Evolutionary conservation across 1,140 invertebrate genomes (phyloP), one percentile per base, ranked within the genome.

Genomic region (Drosophila prosaltans): DNA sequence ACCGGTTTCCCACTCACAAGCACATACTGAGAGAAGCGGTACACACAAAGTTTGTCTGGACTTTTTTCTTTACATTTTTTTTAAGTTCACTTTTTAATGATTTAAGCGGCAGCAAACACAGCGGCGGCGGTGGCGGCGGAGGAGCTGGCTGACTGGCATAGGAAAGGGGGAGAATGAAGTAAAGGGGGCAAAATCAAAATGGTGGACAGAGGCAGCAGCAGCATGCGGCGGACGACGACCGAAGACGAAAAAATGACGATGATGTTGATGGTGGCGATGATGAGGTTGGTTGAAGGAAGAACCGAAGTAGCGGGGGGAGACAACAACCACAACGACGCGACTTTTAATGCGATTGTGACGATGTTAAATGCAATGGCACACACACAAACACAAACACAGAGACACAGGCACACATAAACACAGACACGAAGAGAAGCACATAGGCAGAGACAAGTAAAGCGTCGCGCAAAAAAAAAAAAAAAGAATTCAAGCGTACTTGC

Each of bases 81-180:
- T 88, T 88, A 88, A 89, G 84, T 88, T 88, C 78, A 88, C 85
- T 88, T 88, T 78, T 88, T 89, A 89, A 88, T 88, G 84, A 88
- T 89, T 86, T 89, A 69, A 74, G 69, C 79, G 69, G 51, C 79
- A 65, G 72, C 69, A 24, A 48, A 16, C 21, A 7, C 45, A 21
- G 16, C 1, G 7, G 45, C 7, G 67, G 65, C 61, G 70, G 67
- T 74, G 72, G 54, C 70, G 60, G 60, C 32, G 48, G 7, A 61
- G 65, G 39, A 51, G 71, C 6, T 36, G 1, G 71, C 6, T 36
- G 6, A 7, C 3, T 36, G 32, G 32, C 3, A 36, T 65, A 64
- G 66, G 73, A 65, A 55, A 55, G 11, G 36, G 61, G 36, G 48
- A 54, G 26, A 71, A 36, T 41, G 11, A 60, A 21, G 41, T 36